Evolutionary conservation across 2,888 invertebrate species (phyloP), one percentile per base, ranked within the genome.

Genomic region (Drosophila neotestacea): DNA sequence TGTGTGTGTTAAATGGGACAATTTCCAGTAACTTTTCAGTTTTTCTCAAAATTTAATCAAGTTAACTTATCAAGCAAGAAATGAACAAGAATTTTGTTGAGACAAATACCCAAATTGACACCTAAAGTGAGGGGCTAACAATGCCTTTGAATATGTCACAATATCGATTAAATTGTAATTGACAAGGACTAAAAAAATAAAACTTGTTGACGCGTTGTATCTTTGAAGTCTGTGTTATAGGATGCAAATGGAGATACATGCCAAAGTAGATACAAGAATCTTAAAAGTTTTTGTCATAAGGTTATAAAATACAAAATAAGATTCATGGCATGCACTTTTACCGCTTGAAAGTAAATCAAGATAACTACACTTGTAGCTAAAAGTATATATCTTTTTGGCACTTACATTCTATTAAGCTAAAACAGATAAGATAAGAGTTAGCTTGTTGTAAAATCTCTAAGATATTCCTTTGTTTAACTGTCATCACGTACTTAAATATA

Each of bases 21-120:
- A 22, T 22, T 22, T 22, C 22, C 22, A 22, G 10, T 9, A 11
- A 16, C 13, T 6, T 13, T 6, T n/a, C n/a, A n/a, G 13, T 13
- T 16, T 32, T 4, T 27, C 13, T 28, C n/a, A n/a, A 38, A 51
- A 51, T 13, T 28, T 13, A 65, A 70, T 65, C 55, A 55, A 61
- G 56, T 50, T 55, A 60, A 34, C 22, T 7, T 27, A 22, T 5
- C 5, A 22, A 48, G n/a, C 11, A n/a, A 13, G 6, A 62, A 44
- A 46, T 34, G 27, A 13, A 13, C 16, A 22, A 13, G 4, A 32
- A 44, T 34, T 44, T 34, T 34, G 1, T 34, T 11, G 7, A 16
- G 34, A 48, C 4, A 34, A 34, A 34, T 34, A 5, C 6, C 6
- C 11, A 34, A 48, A 50, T 22, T 50, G 50, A 44, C n/a, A 34